These are phyloP conservation scores for Brachionus paranguensis DNA, from an alignment of 1,140 invertebrate species.

Conservation along the genomic window DNA sequence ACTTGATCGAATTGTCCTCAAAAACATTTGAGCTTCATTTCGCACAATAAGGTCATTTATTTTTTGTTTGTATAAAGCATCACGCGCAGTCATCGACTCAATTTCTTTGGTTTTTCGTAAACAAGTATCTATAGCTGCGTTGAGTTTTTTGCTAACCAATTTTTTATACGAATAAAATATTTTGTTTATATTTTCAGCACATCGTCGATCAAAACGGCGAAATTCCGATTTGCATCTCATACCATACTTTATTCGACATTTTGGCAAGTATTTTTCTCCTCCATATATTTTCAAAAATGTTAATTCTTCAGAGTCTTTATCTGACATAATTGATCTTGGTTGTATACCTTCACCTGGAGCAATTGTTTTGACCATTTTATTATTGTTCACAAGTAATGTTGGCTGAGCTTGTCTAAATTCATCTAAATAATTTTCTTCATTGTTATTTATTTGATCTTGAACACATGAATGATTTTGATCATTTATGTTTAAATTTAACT, in stretches of 20 bases:
- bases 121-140: not conserved
- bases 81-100: not conserved
- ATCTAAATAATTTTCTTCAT: too few relatives aligned
- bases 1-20: not conserved
- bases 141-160: not conserved
- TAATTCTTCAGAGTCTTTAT: not conserved
- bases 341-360: not conserved
- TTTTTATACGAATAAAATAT: not conserved
- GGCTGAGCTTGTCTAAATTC: too few relatives aligned
- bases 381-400: too few relatives aligned
- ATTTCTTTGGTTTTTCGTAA: not conserved
- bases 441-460: too few relatives aligned
- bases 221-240: not conserved
- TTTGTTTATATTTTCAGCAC: not conserved
- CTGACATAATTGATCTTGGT: not conserved
- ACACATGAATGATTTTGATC: too few relatives aligned
- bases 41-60: not conserved
- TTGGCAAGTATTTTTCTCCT: not conserved
- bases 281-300: not conserved
- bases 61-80: not conserved
- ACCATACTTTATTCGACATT: not conserved
- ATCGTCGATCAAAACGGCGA: not conserved
- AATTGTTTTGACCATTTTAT: too few relatives aligned
- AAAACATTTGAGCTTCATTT: slow-evolving; percentile 3
- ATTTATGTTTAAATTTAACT: too few relatives aligned